Conservation (phyloP, 1,140 invertebrate species). For the Dinoponera quadriceps region DNA sequence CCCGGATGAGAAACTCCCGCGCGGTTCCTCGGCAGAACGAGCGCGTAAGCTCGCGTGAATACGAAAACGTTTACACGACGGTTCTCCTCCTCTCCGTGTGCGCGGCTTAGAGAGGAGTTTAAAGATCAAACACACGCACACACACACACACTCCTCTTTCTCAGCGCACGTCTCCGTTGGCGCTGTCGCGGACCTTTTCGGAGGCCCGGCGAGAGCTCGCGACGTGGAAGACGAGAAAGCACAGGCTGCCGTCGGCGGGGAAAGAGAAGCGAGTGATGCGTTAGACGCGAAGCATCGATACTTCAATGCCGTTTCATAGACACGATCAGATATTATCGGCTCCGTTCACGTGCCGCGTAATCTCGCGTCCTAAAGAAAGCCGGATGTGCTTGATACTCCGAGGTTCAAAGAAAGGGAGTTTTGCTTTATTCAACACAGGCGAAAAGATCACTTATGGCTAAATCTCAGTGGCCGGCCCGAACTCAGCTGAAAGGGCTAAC, state of each 20-base stretch:
- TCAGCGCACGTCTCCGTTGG: not conserved
- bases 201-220: not conserved
- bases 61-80: conserved; percentile 29
- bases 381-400: not conserved
- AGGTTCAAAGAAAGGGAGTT: no score
- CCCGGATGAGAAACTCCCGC: conserved; percentile 15
- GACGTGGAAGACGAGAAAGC: conserved; percentile 9
- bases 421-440: no score
- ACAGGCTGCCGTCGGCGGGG: no score
- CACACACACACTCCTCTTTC: no score
- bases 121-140: conserved; percentile 42
- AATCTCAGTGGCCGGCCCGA: no score
- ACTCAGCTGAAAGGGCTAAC: no score
- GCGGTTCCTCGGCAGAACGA: not conserved
- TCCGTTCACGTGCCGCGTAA: not conserved
- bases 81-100: conserved; percentile 22
- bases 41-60: conserved; percentile 28
- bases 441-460: no score
- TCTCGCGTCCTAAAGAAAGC: not conserved
- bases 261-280: conserved; percentile 21
- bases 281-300: conserved; percentile 23
- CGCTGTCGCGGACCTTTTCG: conserved; percentile 21
- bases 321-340: conserved; percentile 27
- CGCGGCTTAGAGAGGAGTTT: conserved; percentile 5
- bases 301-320: conserved; percentile 16